phyloP scores from a whole-genome alignment of 2,888 invertebrate genomes.

The Hypomecis punctinalis region DNA sequence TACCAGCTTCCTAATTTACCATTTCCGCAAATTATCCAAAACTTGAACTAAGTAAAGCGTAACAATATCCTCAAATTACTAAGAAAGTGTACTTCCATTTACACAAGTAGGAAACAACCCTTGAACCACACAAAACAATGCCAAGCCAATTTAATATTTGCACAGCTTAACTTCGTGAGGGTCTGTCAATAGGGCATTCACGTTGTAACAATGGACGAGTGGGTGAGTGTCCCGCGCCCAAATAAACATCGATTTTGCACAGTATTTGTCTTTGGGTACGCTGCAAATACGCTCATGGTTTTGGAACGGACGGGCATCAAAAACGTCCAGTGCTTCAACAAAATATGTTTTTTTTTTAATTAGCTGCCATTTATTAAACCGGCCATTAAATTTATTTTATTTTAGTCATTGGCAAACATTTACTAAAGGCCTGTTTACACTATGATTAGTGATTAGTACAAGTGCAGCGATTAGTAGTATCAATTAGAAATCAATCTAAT shows the following conservation, averaged over 20 bases:
- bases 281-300: conserved; percentile 57
- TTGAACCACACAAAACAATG: conserved; percentile 50
- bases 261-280: conserved; percentile 66
- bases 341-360: neutral
- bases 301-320: conserved; percentile 35
- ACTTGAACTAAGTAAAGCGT: conserved; percentile 4
- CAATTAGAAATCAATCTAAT: no score
- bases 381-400: no score
- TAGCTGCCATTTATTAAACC: no score
- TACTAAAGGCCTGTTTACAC: no score
- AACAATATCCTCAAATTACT: conserved; percentile 17
- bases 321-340: neutral
- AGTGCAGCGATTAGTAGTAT: no score
- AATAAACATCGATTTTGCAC: conserved; percentile 73
- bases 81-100: conserved; percentile 36
- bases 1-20: no score
- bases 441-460: no score
- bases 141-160: conserved; percentile 70
- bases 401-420: no score
- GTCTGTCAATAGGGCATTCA: conserved; percentile 62
- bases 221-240: conserved; percentile 64
- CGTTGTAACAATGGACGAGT: conserved; percentile 63
- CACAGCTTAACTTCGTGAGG: conserved; percentile 62
- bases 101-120: conserved; percentile 32
- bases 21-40: conserved; percentile 6